These are phyloP conservation scores for Crossaster papposus DNA, from an alignment of 53 echinoderm and acorn worm species.

Conservation along the genomic window DNA sequence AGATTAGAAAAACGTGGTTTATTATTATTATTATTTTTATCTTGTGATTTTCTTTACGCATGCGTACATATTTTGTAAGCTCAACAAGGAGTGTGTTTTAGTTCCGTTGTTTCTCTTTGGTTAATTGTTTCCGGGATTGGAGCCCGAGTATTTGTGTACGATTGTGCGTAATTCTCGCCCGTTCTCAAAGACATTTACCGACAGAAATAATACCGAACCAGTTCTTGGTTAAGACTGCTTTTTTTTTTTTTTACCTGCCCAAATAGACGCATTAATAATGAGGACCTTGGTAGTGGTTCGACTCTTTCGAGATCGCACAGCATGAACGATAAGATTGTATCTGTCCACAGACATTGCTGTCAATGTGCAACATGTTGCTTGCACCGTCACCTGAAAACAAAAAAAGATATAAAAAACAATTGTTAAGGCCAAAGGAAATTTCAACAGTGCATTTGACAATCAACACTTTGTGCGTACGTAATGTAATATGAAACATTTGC, in stretches of 20 bases:
- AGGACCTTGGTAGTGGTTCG: slow-evolving; percentile 75
- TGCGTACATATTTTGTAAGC: neutral
- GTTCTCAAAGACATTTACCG: too few relatives aligned
- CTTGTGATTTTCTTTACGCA: too few relatives aligned
- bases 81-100: too few relatives aligned
- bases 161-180: too few relatives aligned
- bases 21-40: too few relatives aligned
- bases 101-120: too few relatives aligned
- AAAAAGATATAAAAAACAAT: slow-evolving; percentile 3
- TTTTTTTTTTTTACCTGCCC: slow-evolving; percentile 67
- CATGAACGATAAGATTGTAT: slow-evolving; percentile 83
- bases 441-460: neutral
- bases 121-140: too few relatives aligned
- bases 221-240: too few relatives aligned
- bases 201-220: too few relatives aligned
- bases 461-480: neutral
- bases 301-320: slow-evolving; percentile 77
- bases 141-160: too few relatives aligned
- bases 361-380: slow-evolving; percentile 71
- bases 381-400: slow-evolving; percentile 68
- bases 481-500: too few relatives aligned
- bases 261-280: slow-evolving; percentile 67
- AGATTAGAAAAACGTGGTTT: too few relatives aligned
- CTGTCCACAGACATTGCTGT: slow-evolving; percentile 90
- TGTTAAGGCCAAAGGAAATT: neutral